Evolutionary conservation across 2,888 invertebrate genomes (phyloP).

Genomic region (Himalopsyche japonica): DNA sequence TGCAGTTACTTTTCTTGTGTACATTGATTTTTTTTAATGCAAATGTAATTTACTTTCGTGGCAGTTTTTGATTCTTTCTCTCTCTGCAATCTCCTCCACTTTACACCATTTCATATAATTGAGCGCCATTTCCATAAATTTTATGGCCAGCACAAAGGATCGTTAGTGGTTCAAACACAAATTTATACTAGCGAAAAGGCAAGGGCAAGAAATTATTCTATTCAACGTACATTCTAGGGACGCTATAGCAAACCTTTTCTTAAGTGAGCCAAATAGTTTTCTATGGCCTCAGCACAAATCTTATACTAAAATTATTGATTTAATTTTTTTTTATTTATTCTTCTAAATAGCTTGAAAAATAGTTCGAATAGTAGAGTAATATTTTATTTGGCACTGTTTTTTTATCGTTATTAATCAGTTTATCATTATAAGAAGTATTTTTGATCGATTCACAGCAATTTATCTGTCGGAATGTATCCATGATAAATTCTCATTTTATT

Average conservation of each 20-base stretch:
- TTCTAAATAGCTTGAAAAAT: too few relatives aligned
- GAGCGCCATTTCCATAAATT: constrained; percentile 5
- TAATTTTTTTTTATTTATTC: too few relatives aligned
- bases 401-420: too few relatives aligned
- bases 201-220: constrained; percentile 2
- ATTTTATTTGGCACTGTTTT: too few relatives aligned
- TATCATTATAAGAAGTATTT: too few relatives aligned
- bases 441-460: too few relatives aligned
- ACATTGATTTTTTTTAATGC: neutral
- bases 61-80: neutral
- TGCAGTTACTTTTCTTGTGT: neutral
- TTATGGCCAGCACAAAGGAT: neutral
- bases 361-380: too few relatives aligned
- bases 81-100: neutral
- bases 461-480: too few relatives aligned
- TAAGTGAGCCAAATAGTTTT: neutral
- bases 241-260: neutral
- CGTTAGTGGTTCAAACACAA: constrained; percentile 6
- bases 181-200: constrained; percentile 6
- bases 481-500: too few relatives aligned
- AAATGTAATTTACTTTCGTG: neutral
- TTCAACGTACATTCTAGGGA: neutral
- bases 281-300: too few relatives aligned
- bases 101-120: constrained; percentile 2
- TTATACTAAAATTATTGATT: too few relatives aligned